These are phyloP conservation scores for Brachionus rubens DNA, from an alignment of 1,140 invertebrate genomes.

Conservation along the genomic window DNA sequence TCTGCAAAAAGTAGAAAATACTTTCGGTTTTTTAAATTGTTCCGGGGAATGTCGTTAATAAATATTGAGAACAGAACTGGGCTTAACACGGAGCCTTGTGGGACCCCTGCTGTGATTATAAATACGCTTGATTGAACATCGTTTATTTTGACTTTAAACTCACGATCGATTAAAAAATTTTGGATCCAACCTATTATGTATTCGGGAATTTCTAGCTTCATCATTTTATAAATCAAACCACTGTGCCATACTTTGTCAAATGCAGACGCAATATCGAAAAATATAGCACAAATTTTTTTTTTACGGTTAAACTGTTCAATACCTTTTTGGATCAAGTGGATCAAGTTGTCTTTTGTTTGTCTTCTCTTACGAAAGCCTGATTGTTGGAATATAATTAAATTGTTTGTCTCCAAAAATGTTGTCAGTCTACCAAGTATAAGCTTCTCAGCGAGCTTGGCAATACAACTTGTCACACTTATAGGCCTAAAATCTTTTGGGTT, in stretches of 20 bases:
- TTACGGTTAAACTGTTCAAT: neutral
- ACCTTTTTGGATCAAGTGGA: neutral
- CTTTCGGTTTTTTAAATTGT: too few species aligned
- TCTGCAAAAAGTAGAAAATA: too few species aligned
- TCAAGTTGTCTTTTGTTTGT: slow-evolving; percentile 10
- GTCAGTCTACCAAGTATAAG: neutral
- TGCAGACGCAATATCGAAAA: neutral
- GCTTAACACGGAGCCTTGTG: neutral
- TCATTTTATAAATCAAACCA: neutral
- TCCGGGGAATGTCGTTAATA: neutral
- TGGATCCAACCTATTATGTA: neutral
- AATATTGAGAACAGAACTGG: neutral
- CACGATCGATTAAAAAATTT: neutral
- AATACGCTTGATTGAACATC: neutral
- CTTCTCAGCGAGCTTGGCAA: neutral
- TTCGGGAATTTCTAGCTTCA: neutral
- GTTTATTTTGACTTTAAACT: neutral
- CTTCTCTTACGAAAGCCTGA: neutral
- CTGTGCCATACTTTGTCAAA: neutral
- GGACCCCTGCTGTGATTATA: neutral
- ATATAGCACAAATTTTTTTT: slow-evolving; percentile 15
- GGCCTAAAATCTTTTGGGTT: slow-evolving; percentile 13
- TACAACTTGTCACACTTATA: neutral
- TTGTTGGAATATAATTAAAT: neutral
- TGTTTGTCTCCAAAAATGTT: neutral